Base-by-base conservation (phyloP, 2,888 invertebrate genomes). In the Pherbina coryleti region DNA sequence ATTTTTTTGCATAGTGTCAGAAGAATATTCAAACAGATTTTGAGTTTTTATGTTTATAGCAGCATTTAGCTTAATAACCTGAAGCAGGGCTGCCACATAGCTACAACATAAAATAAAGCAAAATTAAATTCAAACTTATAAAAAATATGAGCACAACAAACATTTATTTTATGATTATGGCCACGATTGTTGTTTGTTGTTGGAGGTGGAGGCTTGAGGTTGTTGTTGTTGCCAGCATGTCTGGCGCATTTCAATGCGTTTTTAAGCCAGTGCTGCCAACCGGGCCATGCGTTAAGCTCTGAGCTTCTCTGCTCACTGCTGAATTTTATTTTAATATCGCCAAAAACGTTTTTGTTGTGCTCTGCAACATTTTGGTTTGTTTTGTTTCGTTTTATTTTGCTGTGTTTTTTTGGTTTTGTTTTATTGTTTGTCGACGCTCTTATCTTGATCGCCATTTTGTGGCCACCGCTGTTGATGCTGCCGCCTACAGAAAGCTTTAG, bases 251-350 rank as follows among this genome's bases (percentile, higher is more conserved):
- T 14, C 22, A 62, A 75, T 75, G 75, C 51, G 17, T 66, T 75
- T 75, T 53, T 66, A 55, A 75, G 75, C 67, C 75, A 75, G 53
- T 75, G 75, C 17, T 67, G 66, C 37, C 74, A 74, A 64, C n/a
- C 25, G 28, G 4, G 9, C n/a, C 8, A n/a, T 2, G 19, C 55
- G 19, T 14, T 28, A 28, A 22, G 11, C 31, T 60, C 62, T 14
- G 17, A 3, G 17, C 31, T 62, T 62, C 34, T n/a, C 34, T n/a
- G 34, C 34, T 64, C 9, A 7, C n/a, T 64, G 34, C 34, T 34
- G 31, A n/a, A 31, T 34, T 34, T 34, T 11, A 9, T 2, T 9
- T 22, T 55, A 1, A 2, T 55, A 3, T 60, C n/a, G n/a, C n/a
- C n/a, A n/a, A n/a, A n/a, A n/a, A n/a, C n/a, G n/a, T n/a, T n/a